phyloP scores from a whole-genome alignment of 2,888 invertebrate species.

The Plebejus melissa region DNA sequence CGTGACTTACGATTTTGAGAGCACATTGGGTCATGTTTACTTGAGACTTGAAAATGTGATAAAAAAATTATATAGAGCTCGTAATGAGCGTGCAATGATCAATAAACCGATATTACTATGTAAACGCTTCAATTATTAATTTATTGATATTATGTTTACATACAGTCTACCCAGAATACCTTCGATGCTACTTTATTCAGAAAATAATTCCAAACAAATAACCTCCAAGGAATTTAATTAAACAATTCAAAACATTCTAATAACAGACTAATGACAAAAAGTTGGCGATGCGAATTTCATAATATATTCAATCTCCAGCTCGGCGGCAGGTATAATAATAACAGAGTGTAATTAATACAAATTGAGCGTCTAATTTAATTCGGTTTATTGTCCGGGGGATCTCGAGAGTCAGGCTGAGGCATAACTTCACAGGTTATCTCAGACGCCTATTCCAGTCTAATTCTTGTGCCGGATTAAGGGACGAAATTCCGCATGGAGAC shows the following conservation, averaged over 20 bases:
- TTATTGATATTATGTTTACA: background rate
- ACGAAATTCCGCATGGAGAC: slow-evolving; percentile 32
- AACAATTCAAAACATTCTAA: background rate
- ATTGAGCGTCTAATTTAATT: slow-evolving; percentile 15
- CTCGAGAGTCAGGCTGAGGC: slow-evolving; percentile 13
- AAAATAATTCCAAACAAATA: background rate
- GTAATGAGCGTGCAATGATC: too few species aligned
- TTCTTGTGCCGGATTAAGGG: slow-evolving; percentile 35
- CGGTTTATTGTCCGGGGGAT: slow-evolving; percentile 16
- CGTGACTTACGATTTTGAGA: background rate
- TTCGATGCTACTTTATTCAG: background rate
- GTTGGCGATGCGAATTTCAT: slow-evolving; percentile 10
- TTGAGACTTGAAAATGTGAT: background rate
- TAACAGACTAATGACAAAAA: slow-evolving; percentile 10
- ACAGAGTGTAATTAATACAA: slow-evolving; percentile 18
- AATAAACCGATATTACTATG: too few species aligned
- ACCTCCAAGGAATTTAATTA: background rate
- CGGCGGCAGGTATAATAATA: slow-evolving; percentile 16
- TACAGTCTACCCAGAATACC: too few species aligned
- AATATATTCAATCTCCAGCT: slow-evolving; percentile 19
- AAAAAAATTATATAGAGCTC: background rate
- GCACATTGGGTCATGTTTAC: background rate
- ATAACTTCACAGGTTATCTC: slow-evolving; percentile 30
- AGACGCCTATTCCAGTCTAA: slow-evolving; percentile 32
- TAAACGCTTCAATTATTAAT: background rate